Evolutionary conservation across 2,888 invertebrate species (phyloP), one percentile per base, ranked within the genome.

Genomic region (Heliconius aoede): DNA sequence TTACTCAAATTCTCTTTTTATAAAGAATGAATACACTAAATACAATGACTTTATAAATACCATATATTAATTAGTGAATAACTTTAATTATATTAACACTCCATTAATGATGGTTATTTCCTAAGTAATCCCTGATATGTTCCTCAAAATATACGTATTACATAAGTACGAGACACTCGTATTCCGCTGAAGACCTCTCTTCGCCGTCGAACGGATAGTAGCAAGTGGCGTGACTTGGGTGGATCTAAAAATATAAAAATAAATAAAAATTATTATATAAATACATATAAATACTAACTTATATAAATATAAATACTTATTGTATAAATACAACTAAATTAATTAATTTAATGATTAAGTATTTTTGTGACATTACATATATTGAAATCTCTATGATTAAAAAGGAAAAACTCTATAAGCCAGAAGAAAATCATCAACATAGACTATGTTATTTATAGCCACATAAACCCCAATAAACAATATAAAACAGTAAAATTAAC

Each of bases 181-280:
- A 97, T 81, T 96, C 95, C 1, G 91, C 86, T 79, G 96, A 95
- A 75, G 91, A 94, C 80, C 95, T 90, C 86, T 97, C 97, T 85
- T 95, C 95, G 0, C 97, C 96, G 76, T 95, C 96, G 86, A 95
- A 96, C 11, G 96, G 96, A 80, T 96, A 95, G 88, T 96, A 96
- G 83, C 96, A 95, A 32, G 91, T 88, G 28, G 93, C 95, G 84
- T 96, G 96, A 79, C 95, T 95, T 1, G 95, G 95, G 82, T 96
- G 96, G 32, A 96, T 95, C 95, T 96, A 90, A 18, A 94, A 72
- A 68, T n/a, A n/a, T n/a, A 30, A 30, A 30, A 36, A 36, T 60
- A 26, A 65, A 51, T 1, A 74, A 28, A 61, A 55, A 2, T 46
- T 46, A 2, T 46, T 46, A 1, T 18, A 46, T 18, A 1, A n/a